phyloP scores from a whole-genome alignment of 2,113 vertebrate genomes.

The Atherinomorus stipes region DNA sequence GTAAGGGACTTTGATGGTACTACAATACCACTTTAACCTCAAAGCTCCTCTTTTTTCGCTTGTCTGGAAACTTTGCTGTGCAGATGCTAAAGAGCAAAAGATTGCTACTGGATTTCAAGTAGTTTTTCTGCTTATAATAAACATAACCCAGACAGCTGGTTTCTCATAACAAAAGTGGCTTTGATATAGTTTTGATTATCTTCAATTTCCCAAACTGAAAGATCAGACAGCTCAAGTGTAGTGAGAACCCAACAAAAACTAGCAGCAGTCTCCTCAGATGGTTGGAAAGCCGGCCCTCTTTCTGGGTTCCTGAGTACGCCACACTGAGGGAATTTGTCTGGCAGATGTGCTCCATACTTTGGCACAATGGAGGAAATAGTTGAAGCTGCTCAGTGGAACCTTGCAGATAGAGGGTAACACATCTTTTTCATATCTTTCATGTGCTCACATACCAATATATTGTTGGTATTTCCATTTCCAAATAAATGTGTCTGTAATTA shows the following conservation, averaged over 20 bases:
- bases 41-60: conserved; percentile 44
- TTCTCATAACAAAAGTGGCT: conserved; percentile 8
- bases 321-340: conserved; percentile 69
- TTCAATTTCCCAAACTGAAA: background rate
- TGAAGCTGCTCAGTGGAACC: conserved; percentile 35
- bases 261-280: conserved; percentile 14
- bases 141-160: conserved; percentile 27
- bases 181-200: background rate
- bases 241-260: conserved; percentile 17
- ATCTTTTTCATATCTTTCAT: conserved; percentile 39
- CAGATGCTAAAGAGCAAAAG: conserved; percentile 10
- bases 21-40: conserved; percentile 49
- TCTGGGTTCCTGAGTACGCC: conserved; percentile 53
- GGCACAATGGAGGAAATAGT: conserved; percentile 63
- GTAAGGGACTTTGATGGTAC: conserved; percentile 31
- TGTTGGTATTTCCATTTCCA: conserved; percentile 47
- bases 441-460: conserved; percentile 30
- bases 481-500: conserved; percentile 15
- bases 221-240: conserved; percentile 17
- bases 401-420: conserved; percentile 33
- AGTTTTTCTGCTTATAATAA: conserved; percentile 31
- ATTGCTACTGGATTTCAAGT: conserved; percentile 24
- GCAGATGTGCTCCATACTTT: conserved; percentile 64
- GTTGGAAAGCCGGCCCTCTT: conserved; percentile 41
- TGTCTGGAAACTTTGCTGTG: conserved; percentile 50